Evolutionary conservation across 2,113 vertebrate species (phyloP).

Genomic region (Nanorana parkeri): DNA sequence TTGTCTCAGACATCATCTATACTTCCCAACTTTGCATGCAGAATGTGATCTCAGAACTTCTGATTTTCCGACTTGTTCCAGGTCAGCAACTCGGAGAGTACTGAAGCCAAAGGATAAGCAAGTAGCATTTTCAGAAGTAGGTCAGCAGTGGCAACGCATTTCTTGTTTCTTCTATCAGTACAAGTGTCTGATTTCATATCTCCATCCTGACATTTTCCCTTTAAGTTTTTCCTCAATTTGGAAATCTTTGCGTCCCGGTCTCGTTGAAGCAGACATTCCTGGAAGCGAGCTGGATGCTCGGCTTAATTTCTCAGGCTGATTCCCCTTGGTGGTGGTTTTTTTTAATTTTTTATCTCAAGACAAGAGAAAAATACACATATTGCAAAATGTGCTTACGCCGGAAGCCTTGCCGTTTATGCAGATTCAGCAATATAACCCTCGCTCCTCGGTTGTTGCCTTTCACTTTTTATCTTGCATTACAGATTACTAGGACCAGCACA

Average conservation of each 20-base stretch:
- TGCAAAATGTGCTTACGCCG: constrained; percentile 11
- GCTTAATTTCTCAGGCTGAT: constrained; percentile 9
- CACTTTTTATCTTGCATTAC: background rate
- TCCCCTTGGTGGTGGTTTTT: constrained; percentile 19
- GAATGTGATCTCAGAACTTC: no score
- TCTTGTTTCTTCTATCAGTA: background rate
- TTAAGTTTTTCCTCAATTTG: no score
- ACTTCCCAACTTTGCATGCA: no score
- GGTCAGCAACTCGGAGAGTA: background rate
- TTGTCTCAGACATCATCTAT: no score
- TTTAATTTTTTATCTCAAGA: constrained; percentile 2
- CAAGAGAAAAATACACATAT: constrained; percentile 3
- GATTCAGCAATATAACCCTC: constrained; percentile 15
- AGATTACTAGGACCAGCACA: background rate
- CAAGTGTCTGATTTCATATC: background rate
- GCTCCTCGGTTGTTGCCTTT: constrained; percentile 4
- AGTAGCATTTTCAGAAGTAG: no score
- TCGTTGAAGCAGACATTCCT: background rate
- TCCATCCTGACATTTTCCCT: no score
- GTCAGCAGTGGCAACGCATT: background rate
- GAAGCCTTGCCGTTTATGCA: background rate
- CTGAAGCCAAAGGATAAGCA: no score
- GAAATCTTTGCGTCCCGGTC: background rate
- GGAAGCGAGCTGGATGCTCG: background rate
- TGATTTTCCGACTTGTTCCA: no score